These are phyloP conservation scores for Steinernema hermaphroditum DNA, from an alignment of 2,888 invertebrate species.

Conservation along the genomic window DNA sequence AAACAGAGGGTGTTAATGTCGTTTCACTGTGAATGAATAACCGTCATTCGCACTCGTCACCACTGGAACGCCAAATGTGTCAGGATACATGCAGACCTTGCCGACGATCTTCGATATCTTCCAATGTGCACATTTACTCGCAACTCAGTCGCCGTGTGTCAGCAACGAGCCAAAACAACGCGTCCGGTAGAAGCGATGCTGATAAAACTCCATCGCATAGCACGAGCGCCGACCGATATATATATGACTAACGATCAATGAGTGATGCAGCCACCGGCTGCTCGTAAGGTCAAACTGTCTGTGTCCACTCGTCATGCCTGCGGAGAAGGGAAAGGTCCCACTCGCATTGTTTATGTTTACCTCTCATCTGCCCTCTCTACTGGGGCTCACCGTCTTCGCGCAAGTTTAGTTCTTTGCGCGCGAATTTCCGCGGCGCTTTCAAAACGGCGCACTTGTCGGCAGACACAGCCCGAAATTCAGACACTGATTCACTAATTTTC, in stretches of 20 bases:
- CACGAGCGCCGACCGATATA: constrained; percentile 16
- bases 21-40: no score
- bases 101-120: no score
- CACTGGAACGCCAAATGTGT: no score
- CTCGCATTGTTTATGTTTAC: not conserved
- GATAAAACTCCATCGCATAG: constrained; percentile 24
- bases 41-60: no score
- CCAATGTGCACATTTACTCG: no score
- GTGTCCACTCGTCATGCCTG: not conserved
- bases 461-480: not conserved
- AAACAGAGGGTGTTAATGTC: no score
- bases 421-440: not conserved
- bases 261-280: constrained; percentile 7
- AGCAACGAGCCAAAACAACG: constrained; percentile 25
- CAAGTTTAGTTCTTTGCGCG: not conserved
- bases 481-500: not conserved
- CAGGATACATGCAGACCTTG: no score
- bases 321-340: not conserved
- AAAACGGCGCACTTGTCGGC: not conserved
- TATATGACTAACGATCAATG: constrained; percentile 17
- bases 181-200: constrained; percentile 16
- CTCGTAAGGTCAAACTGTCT: constrained; percentile 12
- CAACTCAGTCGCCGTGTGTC: constrained; percentile 13
- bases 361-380: not conserved
- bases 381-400: not conserved